Conservation (phyloP, 2,797 vertebrate species). For the Brotula barbata region DNA sequence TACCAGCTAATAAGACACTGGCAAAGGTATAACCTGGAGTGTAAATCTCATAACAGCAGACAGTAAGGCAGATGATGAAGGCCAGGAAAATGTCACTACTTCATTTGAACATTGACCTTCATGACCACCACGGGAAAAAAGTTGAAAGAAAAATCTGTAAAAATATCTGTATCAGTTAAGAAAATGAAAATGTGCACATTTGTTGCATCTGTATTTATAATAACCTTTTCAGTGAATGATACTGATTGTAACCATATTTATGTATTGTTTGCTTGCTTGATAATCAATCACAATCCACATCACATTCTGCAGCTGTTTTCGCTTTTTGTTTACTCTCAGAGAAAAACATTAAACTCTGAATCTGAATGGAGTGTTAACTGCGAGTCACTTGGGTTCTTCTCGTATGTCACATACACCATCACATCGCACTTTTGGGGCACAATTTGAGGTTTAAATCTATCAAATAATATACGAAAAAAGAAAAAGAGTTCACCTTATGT, state of each 20-base stretch:
- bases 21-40: not conserved
- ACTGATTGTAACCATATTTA: not conserved
- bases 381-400: not conserved
- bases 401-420: not conserved
- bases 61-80: not conserved
- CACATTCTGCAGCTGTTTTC: not conserved
- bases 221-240: not conserved
- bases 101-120: not conserved
- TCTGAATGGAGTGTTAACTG: no score
- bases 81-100: not conserved
- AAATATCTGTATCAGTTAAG: no score
- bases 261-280: not conserved
- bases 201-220: not conserved
- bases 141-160: no score
- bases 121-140: no score
- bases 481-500: conserved; percentile 50
- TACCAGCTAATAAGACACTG: not conserved
- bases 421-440: not conserved
- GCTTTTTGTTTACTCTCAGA: not conserved
- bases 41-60: not conserved
- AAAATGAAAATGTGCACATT: no score
- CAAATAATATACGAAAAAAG: conserved; percentile 7
- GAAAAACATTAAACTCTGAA: not conserved
- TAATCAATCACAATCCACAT: not conserved
- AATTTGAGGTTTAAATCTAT: not conserved